Base-by-base conservation (phyloP, 1,140 invertebrate species). In the Pseudachorutes palmiensis region DNA sequence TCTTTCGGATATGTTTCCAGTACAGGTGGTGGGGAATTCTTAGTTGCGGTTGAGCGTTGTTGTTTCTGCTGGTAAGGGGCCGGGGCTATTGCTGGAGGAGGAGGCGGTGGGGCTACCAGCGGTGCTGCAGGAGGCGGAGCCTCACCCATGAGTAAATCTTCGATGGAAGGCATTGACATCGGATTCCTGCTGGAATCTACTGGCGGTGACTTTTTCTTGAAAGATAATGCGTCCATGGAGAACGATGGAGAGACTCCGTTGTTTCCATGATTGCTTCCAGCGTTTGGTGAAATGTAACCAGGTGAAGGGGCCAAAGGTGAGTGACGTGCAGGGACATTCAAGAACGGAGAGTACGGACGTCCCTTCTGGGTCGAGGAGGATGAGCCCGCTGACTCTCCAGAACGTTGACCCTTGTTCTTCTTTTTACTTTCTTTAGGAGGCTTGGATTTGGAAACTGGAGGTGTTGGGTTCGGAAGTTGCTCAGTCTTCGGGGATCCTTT, bases 311-410 rank as follows among this genome's bases (percentile, higher is more conserved):
- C 65, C 2, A 67, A 24, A n/a, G 66, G 66, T 31, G 66, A 67
- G 36, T 67, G 66, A 48, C 66, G 29, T 9, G 61, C 16, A 51
- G 51, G 48, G 1, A 67, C 61, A 2, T 65, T n/a, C 36, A 62
- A 32, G 65, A 65, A 65, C 2, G 70, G 67, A 1, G 67, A 67
- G 24, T 68, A n/a, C 26, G 63, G 68, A 51, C 33, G 22, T 48
- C 64, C 24, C 55, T 58, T 16, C 5, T 29, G 24, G 28, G 28
- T 14, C 12, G 28, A 12, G 29, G 14, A 62, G 28, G 28, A 3
- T 32, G 3, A 12, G 9, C 24, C 60, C 3, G 60, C 28, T 12
- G 28, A 9, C 5, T 3, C n/a, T 12, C 14, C 28, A 16, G 60
- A 29, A 29, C 5, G n/a, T 45, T 45, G 16, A 63, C 16, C 62